Base-by-base conservation (phyloP, 2,888 invertebrate species). In the Catocala nupta region DNA sequence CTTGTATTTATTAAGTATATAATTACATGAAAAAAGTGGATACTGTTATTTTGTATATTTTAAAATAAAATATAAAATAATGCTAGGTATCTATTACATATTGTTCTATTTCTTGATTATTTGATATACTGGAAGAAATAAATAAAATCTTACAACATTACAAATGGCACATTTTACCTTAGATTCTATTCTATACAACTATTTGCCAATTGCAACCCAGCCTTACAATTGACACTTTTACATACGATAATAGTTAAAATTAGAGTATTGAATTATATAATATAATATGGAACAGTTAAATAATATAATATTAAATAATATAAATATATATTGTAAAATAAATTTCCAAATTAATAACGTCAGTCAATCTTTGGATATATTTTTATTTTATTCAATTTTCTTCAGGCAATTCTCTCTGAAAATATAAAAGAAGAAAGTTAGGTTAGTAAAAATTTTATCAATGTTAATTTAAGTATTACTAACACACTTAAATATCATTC, bases 181-280 rank as follows among this genome's bases (percentile, higher is more conserved):
- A 87, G 62, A 63, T 49, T 67, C 84, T 88, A 88, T 85, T 80
- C 52, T 88, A 89, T 85, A 88, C 65, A 77, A 71, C 77, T 85
- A 84, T 76, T 53, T 71, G 89, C 80, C 91, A 91, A 90, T 89
- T 87, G 90, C 80, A 93, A 90, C 93, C 93, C 93, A 94, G 92
- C 93, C 93, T 90, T 92, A 87, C 91, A 89, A 91, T 87, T 88
- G 92, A 88, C 91, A 68, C 70, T 70, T 70, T 65, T 75, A 78
- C 67, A 79, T 71, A 76, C 75, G 68, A 70, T 75, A 69, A 63
- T 71, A 5, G 33, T 74, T 70, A 63, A 70, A 76, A 75, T 68
- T 71, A 82, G 87, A 89, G 88, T 89, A 88, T 87, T 89, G 73
- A 80, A 80, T 79, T 71, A 83, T 78, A 71, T 55, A 75, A 79